Evolutionary conservation across 2,797 vertebrate species (phyloP).

Genomic region (Octomys mimax): DNA sequence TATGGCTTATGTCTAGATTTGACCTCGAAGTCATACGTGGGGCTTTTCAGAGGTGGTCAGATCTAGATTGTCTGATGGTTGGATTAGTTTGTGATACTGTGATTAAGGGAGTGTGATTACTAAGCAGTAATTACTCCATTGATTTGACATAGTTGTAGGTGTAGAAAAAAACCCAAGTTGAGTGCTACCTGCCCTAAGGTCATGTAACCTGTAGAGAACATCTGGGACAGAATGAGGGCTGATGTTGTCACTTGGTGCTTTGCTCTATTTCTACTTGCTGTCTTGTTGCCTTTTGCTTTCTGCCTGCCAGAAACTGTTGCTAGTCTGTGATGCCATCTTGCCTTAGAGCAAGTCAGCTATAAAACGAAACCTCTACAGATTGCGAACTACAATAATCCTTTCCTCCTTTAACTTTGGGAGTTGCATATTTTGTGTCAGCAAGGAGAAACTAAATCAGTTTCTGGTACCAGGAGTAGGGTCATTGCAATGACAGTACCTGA

Average conservation of each 20-base stretch:
- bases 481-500: neutral
- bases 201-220: neutral
- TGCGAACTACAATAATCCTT: neutral
- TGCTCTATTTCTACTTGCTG: neutral
- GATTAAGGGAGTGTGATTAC: neutral
- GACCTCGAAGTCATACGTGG: neutral
- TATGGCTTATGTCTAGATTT: neutral
- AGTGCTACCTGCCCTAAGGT: neutral
- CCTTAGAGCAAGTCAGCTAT: neutral
- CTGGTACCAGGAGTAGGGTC: neutral
- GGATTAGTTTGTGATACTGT: neutral
- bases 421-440: neutral
- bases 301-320: neutral
- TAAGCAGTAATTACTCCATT: neutral
- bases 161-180: neutral
- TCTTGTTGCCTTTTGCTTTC: neutral
- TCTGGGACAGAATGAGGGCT: neutral
- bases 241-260: neutral
- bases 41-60: neutral
- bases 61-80: neutral
- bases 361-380: neutral
- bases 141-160: neutral
- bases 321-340: neutral
- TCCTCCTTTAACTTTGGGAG: neutral
- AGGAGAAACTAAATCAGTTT: neutral